Percentiles rank a stretch among this genome's conserved stretches.
phyloP scores from a whole-genome alignment of 2,113 vertebrate species.

The Atrichornis clamosus region DNA sequence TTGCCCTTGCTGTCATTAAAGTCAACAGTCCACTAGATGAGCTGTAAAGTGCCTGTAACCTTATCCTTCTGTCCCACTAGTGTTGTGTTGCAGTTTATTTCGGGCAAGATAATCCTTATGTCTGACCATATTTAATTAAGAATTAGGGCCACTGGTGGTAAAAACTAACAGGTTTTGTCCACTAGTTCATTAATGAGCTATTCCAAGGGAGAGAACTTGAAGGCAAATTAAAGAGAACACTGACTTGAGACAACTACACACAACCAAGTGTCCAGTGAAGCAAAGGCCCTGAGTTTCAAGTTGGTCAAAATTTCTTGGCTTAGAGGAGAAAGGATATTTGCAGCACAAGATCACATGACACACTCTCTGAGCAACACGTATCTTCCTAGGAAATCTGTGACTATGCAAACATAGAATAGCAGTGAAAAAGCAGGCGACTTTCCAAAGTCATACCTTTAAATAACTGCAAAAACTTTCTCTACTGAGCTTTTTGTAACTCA shows the following conservation, averaged over 20 bases:
- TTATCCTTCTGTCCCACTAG: not conserved
- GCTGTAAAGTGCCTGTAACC: not conserved
- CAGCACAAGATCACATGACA: not conserved
- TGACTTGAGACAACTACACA: not conserved
- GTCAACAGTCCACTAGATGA: not conserved
- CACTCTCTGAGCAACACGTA: not conserved
- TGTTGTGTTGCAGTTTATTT: not conserved
- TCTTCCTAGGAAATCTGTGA: not conserved
- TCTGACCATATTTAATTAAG: not conserved
- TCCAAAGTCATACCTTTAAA: not conserved
- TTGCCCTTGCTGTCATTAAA: not conserved
- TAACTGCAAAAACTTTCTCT: not conserved
- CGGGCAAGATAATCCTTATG: not conserved
- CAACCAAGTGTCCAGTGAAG: not conserved
- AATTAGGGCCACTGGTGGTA: not conserved
- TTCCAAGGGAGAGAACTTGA: not conserved
- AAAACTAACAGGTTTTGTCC: not conserved
- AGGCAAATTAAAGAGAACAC: not conserved
- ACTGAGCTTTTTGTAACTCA: not conserved
- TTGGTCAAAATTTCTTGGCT: not conserved
- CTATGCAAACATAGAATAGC: not conserved
- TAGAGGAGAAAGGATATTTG: not conserved
- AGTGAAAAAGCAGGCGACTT: not conserved
- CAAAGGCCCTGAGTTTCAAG: not conserved
- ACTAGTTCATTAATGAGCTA: not conserved